phyloP scores from a whole-genome alignment of 2,113 vertebrate genomes.

The Varanus salvator region DNA sequence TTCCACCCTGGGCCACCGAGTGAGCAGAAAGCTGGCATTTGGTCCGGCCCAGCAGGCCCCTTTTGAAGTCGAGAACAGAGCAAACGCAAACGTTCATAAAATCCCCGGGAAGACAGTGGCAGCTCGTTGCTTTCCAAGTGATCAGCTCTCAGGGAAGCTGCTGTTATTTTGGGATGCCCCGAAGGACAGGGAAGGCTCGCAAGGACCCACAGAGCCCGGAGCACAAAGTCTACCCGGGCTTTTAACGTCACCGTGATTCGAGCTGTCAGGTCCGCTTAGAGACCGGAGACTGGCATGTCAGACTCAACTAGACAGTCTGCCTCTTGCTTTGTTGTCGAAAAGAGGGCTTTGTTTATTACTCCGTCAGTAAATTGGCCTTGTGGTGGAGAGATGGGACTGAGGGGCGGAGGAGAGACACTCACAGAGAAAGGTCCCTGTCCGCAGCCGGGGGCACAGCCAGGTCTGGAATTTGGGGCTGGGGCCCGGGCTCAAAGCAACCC shows the following conservation, averaged over 20 bases:
- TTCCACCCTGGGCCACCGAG: too few species aligned
- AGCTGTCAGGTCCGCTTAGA: neutral
- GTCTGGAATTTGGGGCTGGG: too few species aligned
- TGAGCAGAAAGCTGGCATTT: too few species aligned
- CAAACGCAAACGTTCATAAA: neutral
- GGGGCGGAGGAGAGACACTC: neutral
- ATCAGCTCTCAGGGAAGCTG: neutral
- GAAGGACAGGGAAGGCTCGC: neutral
- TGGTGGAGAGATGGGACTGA: too few species aligned
- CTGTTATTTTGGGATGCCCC: slow-evolving; percentile 1
- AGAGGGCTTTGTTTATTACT: neutral
- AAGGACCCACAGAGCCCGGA: neutral
- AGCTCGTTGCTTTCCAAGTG: neutral
- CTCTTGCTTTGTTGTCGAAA: too few species aligned
- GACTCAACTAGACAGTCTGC: too few species aligned
- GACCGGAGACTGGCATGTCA: neutral
- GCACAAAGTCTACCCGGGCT: neutral
- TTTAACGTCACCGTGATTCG: neutral
- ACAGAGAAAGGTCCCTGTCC: neutral
- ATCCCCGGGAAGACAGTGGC: neutral
- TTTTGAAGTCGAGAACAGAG: neutral
- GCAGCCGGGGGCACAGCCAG: neutral
- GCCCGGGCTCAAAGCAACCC: too few species aligned
- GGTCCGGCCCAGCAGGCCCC: too few species aligned
- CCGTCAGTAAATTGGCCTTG: too few species aligned